Percentiles rank a stretch among this genome's conserved stretches.
These are phyloP conservation scores for Drosophila pseudoobscura DNA, from an alignment of 1,140 invertebrate species.

Conservation along the genomic window DNA sequence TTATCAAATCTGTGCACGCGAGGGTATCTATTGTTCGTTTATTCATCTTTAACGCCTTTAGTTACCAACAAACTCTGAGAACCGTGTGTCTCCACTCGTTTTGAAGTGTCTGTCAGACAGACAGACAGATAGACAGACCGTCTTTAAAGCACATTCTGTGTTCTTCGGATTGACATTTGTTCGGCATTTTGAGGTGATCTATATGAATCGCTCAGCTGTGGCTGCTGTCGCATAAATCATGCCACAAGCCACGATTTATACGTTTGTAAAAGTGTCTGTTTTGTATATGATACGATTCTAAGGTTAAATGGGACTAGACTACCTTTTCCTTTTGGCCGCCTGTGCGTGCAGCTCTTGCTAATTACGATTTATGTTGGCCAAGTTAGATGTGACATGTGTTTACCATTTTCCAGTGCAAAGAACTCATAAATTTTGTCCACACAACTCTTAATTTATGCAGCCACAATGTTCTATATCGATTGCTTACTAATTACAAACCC, in stretches of 20 bases:
- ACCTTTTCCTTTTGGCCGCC: slow-evolving; percentile 39
- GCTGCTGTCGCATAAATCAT: slow-evolving; percentile 68
- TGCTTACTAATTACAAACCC: slow-evolving; percentile 22
- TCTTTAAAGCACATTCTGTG: slow-evolving; percentile 9
- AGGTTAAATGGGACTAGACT: slow-evolving; percentile 64
- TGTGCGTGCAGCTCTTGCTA: slow-evolving; percentile 61
- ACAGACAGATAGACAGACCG: slow-evolving; percentile 20
- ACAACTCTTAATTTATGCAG: slow-evolving; percentile 30
- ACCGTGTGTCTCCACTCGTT: no score
- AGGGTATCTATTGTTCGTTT: slow-evolving; percentile 25
- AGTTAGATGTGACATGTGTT: slow-evolving; percentile 50
- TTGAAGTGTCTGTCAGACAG: slow-evolving; percentile 55
- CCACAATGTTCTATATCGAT: slow-evolving; percentile 8
- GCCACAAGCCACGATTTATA: slow-evolving; percentile 52
- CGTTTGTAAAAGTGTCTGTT: slow-evolving; percentile 30
- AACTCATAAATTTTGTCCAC: slow-evolving; percentile 49
- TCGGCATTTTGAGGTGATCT: slow-evolving; percentile 62
- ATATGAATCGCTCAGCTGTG: slow-evolving; percentile 44
- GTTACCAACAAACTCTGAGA: slow-evolving; percentile 11
- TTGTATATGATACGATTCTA: slow-evolving; percentile 25
- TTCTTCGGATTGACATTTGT: slow-evolving; percentile 70
- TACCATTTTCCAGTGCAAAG: slow-evolving; percentile 43
- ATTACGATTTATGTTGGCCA: slow-evolving; percentile 73
- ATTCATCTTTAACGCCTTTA: slow-evolving; percentile 12
- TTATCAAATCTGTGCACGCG: no score